Evolutionary conservation across 2,113 vertebrate species (phyloP), one percentile per base, ranked within the genome.

Genomic region (Saguinus midas): DNA sequence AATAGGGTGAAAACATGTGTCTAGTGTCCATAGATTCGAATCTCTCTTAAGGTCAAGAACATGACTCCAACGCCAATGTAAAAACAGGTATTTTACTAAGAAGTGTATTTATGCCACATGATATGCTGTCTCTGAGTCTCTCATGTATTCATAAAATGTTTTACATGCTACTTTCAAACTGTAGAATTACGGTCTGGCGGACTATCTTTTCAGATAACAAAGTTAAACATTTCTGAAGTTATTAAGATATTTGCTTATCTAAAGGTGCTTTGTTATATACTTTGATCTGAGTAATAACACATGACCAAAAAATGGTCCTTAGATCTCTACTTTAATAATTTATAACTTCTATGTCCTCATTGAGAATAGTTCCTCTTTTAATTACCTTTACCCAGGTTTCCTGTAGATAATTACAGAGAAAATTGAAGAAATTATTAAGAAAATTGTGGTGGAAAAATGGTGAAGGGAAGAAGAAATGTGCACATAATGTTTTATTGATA

Each of bases 291-390:
- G 18, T 83, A 96, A 89, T 80, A 96, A 89, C 20, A 45, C 5
- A 83, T 55, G 4, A 29, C 16, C 18, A 68, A 32, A 82, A 85
- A 45, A 76, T 32, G 25, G 72, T 64, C 16, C 81, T 93, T 70
- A 76, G 58, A 40, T 78, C 17, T 91, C 21, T 61, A 21, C 21
- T 83, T 94, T 21, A 96, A 78, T 93, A 86, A 87, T 50, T 81
- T 45, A 50, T 37, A 92, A 79, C 14, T 57, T 96, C n/a, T 50
- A 5, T 76, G 7, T 52, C 45, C 4, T 70, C 29, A 3, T 11
- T 32, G n/a, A 93, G 75, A 91, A 29, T 23, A 40, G 16, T 1
- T 64, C 14, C 1, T 87, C 17, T 55, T 48, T 90, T 96, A 18
- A 11, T 32, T 20, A 23, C 25, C 16, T 86, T 85, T n/a, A 61